Conservation (phyloP, 1,140 invertebrate species). For the Colletes latitarsis region DNA sequence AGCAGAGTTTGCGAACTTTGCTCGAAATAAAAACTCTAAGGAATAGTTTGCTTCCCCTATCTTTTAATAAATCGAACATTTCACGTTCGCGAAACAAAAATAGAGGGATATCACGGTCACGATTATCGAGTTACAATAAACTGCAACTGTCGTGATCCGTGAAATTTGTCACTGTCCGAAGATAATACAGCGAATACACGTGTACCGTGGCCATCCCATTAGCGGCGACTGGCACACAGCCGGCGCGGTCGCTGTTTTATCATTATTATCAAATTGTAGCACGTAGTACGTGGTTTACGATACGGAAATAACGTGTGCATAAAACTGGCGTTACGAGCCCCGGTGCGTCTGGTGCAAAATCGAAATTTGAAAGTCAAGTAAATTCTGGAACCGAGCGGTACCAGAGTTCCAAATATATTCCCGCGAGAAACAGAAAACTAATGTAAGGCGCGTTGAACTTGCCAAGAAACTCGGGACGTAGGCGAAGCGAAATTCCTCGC, state of each 20-base stretch:
- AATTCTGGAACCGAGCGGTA: background rate
- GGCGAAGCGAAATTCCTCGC: no score
- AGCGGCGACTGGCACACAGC: background rate
- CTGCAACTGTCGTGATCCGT: conserved; percentile 20
- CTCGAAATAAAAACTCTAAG: no score
- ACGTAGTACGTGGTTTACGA: background rate
- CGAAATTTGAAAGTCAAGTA: conserved; percentile 10
- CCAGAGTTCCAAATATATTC: background rate
- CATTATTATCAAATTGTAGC: conserved; percentile 48
- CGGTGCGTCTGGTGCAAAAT: background rate
- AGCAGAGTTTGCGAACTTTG: no score
- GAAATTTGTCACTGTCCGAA: conserved; percentile 48
- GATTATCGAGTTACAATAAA: background rate
- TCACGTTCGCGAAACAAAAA: no score
- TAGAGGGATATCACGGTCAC: background rate
- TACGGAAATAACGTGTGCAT: conserved; percentile 20
- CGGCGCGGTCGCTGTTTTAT: conserved; percentile 36
- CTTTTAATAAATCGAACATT: no score
- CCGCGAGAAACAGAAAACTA: background rate
- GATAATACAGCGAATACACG: conserved; percentile 35
- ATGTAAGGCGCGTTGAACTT: no score
- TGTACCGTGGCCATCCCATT: conserved; percentile 18
- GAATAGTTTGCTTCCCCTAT: no score
- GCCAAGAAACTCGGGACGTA: no score
- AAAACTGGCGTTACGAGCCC: conserved; percentile 13